Conservation (phyloP, 2,113 vertebrate genomes). For the Atrichornis clamosus region DNA sequence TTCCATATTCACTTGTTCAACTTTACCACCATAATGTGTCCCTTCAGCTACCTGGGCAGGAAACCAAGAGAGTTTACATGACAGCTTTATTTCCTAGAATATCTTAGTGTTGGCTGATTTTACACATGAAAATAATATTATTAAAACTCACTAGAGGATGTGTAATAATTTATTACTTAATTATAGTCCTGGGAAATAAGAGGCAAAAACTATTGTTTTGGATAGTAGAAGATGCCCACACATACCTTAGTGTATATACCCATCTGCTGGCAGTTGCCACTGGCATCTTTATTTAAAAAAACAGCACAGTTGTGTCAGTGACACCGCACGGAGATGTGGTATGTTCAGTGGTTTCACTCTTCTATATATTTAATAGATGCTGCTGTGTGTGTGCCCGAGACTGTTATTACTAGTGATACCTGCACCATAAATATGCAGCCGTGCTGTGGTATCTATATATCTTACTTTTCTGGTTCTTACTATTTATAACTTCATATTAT, state of each 20-base stretch:
- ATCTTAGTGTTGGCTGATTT: background rate
- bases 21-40: background rate
- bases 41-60: background rate
- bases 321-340: background rate
- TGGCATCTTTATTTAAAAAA: background rate
- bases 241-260: background rate
- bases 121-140: background rate
- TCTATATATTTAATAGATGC: background rate
- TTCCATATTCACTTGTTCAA: background rate
- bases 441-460: background rate
- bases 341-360: background rate
- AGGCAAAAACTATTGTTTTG: background rate
- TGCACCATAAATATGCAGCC: background rate
- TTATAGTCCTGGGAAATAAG: background rate
- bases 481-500: background rate
- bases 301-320: background rate
- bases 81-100: background rate
- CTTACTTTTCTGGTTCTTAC: background rate
- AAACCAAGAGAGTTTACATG: background rate
- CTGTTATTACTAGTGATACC: background rate
- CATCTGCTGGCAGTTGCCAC: background rate
- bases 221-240: background rate
- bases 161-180: background rate
- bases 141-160: background rate
- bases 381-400: background rate